Conservation (phyloP, 2,888 invertebrate genomes). For the Copidosoma aretas region DNA sequence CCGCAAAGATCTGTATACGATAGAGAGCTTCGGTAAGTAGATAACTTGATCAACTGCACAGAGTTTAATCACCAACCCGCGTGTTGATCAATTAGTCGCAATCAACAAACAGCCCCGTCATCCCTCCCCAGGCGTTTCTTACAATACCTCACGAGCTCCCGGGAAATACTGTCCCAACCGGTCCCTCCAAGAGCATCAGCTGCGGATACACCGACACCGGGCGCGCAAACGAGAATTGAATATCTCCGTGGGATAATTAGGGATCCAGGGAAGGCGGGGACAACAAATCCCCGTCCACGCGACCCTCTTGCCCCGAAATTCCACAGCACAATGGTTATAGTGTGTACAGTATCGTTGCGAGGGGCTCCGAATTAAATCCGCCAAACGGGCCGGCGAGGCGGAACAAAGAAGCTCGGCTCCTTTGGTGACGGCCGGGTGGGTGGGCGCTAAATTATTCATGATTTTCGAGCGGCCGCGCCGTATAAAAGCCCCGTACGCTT, state of each 20-base stretch:
- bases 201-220: constrained; percentile 6
- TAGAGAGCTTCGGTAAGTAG: too few species aligned
- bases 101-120: too few species aligned
- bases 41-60: too few species aligned
- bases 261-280: constrained; percentile 16
- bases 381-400: constrained; percentile 37
- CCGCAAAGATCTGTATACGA: too few species aligned
- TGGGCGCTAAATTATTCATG: constrained; percentile 40
- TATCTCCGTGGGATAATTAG: constrained; percentile 44
- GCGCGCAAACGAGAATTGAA: constrained; percentile 34
- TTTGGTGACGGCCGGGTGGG: neutral
- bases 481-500: too few species aligned
- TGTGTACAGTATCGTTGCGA: neutral
- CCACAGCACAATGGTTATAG: neutral
- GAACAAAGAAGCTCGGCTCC: constrained; percentile 5
- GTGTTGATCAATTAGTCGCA: too few species aligned
- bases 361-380: constrained; percentile 45
- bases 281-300: neutral
- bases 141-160: too few species aligned
- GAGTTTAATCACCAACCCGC: too few species aligned
- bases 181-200: too few species aligned
- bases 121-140: too few species aligned
- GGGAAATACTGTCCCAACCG: too few species aligned
- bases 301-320: too few species aligned
- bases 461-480: constrained; percentile 35